Evolutionary conservation across 1,140 invertebrate genomes (phyloP).

Genomic region (Papilio helenus): DNA sequence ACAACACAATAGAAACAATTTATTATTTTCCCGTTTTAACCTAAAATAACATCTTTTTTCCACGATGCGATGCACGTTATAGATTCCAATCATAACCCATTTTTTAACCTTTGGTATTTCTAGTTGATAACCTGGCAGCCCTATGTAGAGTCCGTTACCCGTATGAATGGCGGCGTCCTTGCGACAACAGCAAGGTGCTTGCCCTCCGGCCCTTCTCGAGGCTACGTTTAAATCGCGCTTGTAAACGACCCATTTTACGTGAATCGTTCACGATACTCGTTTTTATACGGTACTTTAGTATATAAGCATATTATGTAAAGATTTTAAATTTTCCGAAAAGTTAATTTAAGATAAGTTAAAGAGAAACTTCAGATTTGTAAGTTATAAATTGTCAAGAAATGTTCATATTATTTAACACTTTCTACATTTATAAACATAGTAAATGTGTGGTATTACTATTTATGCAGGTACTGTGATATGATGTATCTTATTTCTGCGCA

Average conservation of each 20-base stretch:
- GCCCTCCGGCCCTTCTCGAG: slow-evolving; percentile 34
- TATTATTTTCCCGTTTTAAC: neutral
- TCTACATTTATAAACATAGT: no score
- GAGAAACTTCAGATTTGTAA: no score
- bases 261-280: neutral
- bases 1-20: no score
- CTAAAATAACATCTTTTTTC: neutral
- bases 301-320: neutral
- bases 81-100: neutral
- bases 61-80: neutral
- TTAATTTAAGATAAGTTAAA: neutral
- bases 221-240: slow-evolving; percentile 22
- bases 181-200: slow-evolving; percentile 37
- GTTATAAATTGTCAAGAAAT: no score
- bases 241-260: slow-evolving; percentile 32
- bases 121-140: slow-evolving; percentile 9
- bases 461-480: neutral
- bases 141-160: slow-evolving; percentile 24
- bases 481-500: neutral
- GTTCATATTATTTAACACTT: no score
- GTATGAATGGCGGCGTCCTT: slow-evolving; percentile 43
- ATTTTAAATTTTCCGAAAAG: neutral
- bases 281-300: neutral
- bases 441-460: neutral
- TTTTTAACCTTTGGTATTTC: neutral